Conservation (phyloP, 1,140 invertebrate genomes). For the Bacillus rossius region DNA sequence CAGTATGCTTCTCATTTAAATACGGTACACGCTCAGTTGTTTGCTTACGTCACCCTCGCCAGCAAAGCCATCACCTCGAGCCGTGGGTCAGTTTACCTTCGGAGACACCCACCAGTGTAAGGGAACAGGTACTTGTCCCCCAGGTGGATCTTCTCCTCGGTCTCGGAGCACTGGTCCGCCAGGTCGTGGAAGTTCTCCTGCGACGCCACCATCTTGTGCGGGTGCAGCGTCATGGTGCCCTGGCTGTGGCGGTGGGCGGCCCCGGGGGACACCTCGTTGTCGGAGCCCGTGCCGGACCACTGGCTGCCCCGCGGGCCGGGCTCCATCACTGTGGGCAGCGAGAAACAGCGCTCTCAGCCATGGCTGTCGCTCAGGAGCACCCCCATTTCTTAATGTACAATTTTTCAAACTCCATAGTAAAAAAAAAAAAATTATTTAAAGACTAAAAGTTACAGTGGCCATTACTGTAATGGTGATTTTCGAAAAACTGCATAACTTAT, state of each 20-base stretch:
- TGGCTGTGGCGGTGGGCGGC: conserved; percentile 58
- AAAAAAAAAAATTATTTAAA: too few relatives aligned
- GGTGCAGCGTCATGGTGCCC: conserved; percentile 19
- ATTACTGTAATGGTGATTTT: too few relatives aligned
- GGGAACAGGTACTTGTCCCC: conserved; percentile 74
- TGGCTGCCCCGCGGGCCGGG: conserved; percentile 49
- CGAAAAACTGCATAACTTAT: too few relatives aligned
- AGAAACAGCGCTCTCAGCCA: not conserved
- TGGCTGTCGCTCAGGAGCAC: too few relatives aligned
- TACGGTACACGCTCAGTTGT: too few relatives aligned
- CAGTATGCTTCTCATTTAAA: too few relatives aligned
- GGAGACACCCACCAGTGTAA: conserved; percentile 53
- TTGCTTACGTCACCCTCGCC: too few relatives aligned
- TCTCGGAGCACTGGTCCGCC: conserved; percentile 57
- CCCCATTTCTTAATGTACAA: too few relatives aligned
- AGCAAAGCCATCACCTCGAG: too few relatives aligned
- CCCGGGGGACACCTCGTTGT: conserved; percentile 65
- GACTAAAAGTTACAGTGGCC: too few relatives aligned
- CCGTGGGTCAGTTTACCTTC: too few relatives aligned
- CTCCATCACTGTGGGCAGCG: conserved; percentile 1
- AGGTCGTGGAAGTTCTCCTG: conserved; percentile 55
- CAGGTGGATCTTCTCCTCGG: conserved; percentile 63
- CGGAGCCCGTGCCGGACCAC: conserved; percentile 71
- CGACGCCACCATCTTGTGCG: conserved; percentile 48
- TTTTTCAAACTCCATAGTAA: too few relatives aligned